Conservation (phyloP, 2,113 vertebrate genomes). For the Hippocampus mohnikei region DNA sequence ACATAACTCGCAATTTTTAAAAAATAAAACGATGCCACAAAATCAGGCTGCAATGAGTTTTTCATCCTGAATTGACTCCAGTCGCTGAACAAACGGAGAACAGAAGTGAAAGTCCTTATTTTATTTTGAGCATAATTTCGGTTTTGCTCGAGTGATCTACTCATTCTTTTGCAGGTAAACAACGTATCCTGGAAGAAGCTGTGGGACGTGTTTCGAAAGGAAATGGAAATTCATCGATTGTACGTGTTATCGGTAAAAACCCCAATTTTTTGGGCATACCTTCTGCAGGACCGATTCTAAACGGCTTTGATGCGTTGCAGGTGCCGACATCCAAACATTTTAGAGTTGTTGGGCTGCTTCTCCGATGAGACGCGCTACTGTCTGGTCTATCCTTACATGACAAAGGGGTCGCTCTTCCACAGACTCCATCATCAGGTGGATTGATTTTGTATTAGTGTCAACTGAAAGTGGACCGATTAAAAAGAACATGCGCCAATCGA, state of each 20-base stretch:
- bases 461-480: no score
- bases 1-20: no score
- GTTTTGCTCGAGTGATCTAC: background rate
- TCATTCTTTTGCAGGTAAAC: conserved; percentile 35
- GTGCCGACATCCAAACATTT: conserved; percentile 69
- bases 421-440: conserved; percentile 64
- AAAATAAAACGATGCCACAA: no score
- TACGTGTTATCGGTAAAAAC: conserved; percentile 47
- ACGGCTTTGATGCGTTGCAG: conserved; percentile 20
- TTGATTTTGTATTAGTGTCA: background rate
- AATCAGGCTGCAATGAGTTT: no score
- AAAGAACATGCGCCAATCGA: no score
- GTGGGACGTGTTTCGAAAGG: conserved; percentile 73
- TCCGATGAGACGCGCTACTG: conserved; percentile 62
- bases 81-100: background rate
- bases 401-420: conserved; percentile 70
- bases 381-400: conserved; percentile 71
- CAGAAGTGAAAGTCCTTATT: background rate
- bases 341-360: conserved; percentile 67
- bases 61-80: no score
- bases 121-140: background rate
- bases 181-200: conserved; percentile 56
- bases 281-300: background rate
- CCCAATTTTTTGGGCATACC: no score
- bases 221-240: conserved; percentile 74